These are phyloP conservation scores for Lamprologus sp. DNA, from an alignment of 2,113 vertebrate genomes.

Conservation along the genomic window DNA sequence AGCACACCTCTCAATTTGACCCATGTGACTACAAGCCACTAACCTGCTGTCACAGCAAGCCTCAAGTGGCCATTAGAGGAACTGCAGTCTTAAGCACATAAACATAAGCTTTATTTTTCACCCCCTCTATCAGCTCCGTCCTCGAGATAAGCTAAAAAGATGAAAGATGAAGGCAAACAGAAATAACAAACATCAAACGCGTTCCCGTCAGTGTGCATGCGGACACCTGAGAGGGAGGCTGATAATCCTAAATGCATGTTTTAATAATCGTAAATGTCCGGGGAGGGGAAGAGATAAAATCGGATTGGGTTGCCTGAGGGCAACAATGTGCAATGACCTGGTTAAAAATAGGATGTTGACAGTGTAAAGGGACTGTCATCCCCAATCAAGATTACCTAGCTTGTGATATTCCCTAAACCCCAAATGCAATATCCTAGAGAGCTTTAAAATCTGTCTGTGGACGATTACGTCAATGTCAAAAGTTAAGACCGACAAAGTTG, in stretches of 20 bases:
- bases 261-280: slow-evolving; percentile 24
- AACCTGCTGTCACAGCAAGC: background rate
- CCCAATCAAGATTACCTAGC: slow-evolving; percentile 42
- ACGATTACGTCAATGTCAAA: slow-evolving; percentile 6
- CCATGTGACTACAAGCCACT: background rate
- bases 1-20: background rate
- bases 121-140: background rate
- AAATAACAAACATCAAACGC: background rate
- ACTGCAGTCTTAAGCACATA: rapidly evolving
- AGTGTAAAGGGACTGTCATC: slow-evolving; percentile 40
- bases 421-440: slow-evolving; percentile 36
- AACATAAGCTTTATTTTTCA: background rate
- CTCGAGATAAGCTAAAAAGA: background rate
- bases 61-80: background rate
- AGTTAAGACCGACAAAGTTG: background rate
- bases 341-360: slow-evolving; percentile 55
- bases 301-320: slow-evolving; percentile 8
- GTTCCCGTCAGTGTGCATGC: background rate
- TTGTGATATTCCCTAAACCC: slow-evolving; percentile 33
- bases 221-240: background rate
- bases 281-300: background rate
- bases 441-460: background rate
- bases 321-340: slow-evolving; percentile 35
- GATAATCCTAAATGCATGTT: background rate
- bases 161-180: background rate